Conservation (phyloP, 2,113 vertebrate genomes). For the Ochotona curzoniae region DNA sequence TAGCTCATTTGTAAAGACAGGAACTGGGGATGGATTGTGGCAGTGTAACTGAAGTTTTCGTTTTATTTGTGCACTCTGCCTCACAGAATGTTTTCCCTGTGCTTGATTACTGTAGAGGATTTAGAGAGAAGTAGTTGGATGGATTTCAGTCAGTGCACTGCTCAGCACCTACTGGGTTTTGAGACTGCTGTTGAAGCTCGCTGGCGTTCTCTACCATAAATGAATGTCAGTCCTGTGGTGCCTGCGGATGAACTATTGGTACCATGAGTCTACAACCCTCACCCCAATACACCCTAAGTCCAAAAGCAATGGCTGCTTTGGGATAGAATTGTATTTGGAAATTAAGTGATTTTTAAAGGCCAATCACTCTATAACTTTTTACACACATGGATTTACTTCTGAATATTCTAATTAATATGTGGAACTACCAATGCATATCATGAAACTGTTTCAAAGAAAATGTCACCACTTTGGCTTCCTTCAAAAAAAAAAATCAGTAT, state of each 20-base stretch:
- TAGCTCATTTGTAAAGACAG: neutral
- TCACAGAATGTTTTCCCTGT: neutral
- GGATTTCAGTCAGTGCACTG: neutral
- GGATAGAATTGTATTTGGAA: neutral
- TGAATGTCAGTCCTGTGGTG: neutral
- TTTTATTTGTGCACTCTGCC: neutral
- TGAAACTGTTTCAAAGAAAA: conserved; percentile 22
- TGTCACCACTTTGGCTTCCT: conserved; percentile 12
- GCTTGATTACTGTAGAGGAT: conserved; percentile 36
- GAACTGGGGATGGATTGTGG: conserved; percentile 52
- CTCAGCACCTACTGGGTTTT: no score
- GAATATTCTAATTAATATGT: neutral
- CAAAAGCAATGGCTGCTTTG: neutral
- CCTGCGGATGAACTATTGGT: conserved; percentile 46
- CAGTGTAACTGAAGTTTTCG: conserved; percentile 43
- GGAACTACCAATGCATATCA: neutral
- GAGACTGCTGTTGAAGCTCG: neutral
- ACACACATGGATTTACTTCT: neutral
- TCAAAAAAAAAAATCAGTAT: conserved; percentile 12
- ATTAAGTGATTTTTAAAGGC: neutral
- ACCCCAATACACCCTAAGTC: neutral
- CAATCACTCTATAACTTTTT: neutral
- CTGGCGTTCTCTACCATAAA: neutral
- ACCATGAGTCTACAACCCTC: neutral
- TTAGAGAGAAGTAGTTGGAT: conserved; percentile 19